Evolutionary conservation across 2,888 invertebrate genomes (phyloP).

Genomic region (Boloria selene): DNA sequence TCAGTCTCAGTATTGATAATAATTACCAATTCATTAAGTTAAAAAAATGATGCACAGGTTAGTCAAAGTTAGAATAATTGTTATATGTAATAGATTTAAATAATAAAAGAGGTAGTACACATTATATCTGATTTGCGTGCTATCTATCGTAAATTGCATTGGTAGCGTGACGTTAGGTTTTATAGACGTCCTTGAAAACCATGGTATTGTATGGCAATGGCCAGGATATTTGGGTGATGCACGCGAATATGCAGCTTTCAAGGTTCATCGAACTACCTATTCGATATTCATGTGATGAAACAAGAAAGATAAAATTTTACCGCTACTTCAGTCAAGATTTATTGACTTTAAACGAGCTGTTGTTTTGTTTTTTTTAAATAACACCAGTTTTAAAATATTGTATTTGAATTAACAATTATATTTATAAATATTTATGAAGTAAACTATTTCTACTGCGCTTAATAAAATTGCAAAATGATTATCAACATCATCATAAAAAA

Average conservation of each 20-base stretch:
- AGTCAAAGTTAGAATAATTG: too few relatives aligned
- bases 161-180: constrained; percentile 52
- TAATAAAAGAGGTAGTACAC: not conserved
- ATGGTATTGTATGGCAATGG: constrained; percentile 40
- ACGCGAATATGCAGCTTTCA: constrained; percentile 57
- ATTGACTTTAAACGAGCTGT: not conserved
- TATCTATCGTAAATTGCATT: constrained; percentile 51
- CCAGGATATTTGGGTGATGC: constrained; percentile 50
- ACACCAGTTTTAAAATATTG: not conserved
- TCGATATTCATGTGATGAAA: too few relatives aligned
- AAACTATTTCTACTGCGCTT: too few relatives aligned
- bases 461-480: too few relatives aligned
- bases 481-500: too few relatives aligned
- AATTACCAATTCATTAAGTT: too few relatives aligned
- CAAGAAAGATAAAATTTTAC: not conserved
- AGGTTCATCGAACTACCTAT: constrained; percentile 47
- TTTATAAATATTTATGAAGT: too few relatives aligned
- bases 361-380: not conserved
- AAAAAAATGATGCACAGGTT: too few relatives aligned
- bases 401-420: too few relatives aligned
- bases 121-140: constrained; percentile 20
- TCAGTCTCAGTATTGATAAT: too few relatives aligned
- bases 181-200: constrained; percentile 46
- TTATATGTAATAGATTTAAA: not conserved
- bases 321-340: not conserved